Evolutionary conservation across 1,140 invertebrate genomes (phyloP), one percentile per base, ranked within the genome.

Genomic region (Lasioglossum albipes): DNA sequence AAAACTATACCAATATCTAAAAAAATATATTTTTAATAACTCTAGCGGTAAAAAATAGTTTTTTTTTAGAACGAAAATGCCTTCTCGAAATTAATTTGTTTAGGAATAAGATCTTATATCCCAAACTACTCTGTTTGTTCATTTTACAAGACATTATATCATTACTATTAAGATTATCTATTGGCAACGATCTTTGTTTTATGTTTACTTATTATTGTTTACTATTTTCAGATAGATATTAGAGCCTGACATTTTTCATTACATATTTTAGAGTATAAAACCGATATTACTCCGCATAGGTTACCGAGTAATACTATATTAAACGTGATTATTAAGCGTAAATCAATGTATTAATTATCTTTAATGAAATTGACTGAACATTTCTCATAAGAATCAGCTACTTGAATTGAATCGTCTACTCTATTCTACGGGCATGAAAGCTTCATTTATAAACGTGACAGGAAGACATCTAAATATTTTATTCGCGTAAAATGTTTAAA

Each of bases 21-120:
- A 72, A 72, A 54, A 52, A 70, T 74, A 72, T 62, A 84, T 82
- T 74, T 79, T 74, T 73, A 67, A 66, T 84, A 82, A 72, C 59
- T 82, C 20, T 62, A 22, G 20, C 10, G 42, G 36, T 62, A 31
- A 54, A 59, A 36, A 76, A 76, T 49, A 36, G 16, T 71, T 41
- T 27, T 27, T 27, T 27, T 27, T 27, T 27, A 27, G n/a, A n/a
- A 61, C 45, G 3, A 59, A 41, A 71, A 62, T 62, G 41, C 7
- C 57, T 52, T 62, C 42, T 52, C 45, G 7, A 59, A 45, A 59
- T 45, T 22, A 49, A 49, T n/a, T 65, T 22, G 27, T 74, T 49
- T 31, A 74, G 12, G n/a, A 49, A 64, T 49, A 65, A 20, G 22
- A 45, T 31, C 9, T 27, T 10, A 9, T 9, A 36, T 18, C n/a